These are phyloP conservation scores for Alsophila aescularia DNA, from an alignment of 2,888 invertebrate species.

Conservation along the genomic window DNA sequence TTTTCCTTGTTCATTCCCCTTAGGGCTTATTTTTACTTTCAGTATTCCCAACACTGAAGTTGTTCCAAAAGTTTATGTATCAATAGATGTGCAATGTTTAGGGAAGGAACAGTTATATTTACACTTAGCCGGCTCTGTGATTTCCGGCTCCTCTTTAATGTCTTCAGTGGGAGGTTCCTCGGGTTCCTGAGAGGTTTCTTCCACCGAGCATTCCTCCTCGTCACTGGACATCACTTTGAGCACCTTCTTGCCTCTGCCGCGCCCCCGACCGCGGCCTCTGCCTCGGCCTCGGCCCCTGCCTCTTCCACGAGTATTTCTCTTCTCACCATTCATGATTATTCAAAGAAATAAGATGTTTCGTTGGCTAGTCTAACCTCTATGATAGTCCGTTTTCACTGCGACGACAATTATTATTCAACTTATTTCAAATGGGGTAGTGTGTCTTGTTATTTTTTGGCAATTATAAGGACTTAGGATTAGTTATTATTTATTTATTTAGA, in stretches of 20 bases:
- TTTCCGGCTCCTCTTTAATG: slow-evolving; percentile 71
- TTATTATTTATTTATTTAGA: too few relatives aligned
- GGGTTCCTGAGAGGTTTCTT: slow-evolving; percentile 80
- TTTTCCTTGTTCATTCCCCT: too few relatives aligned
- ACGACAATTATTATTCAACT: background rate
- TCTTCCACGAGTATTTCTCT: slow-evolving; percentile 88
- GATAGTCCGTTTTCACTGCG: background rate
- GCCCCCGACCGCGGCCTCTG: slow-evolving; percentile 88
- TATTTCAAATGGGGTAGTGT: too few relatives aligned
- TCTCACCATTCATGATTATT: slow-evolving; percentile 75
- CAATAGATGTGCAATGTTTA: too few relatives aligned
- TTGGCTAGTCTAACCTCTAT: slow-evolving; percentile 32
- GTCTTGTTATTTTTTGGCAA: too few relatives aligned
- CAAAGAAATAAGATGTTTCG: slow-evolving; percentile 1
- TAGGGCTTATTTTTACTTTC: too few relatives aligned
- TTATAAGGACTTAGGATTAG: too few relatives aligned
- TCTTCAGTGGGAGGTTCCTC: slow-evolving; percentile 76
- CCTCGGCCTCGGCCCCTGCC: slow-evolving; percentile 92
- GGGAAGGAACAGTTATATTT: slow-evolving; percentile 31
- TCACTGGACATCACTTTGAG: slow-evolving; percentile 88
- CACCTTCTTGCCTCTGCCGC: slow-evolving; percentile 90
- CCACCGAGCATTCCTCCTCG: slow-evolving; percentile 81
- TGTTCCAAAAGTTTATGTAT: too few relatives aligned
- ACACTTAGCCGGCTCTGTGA: slow-evolving; percentile 82
- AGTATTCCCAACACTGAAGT: too few relatives aligned